Evolutionary conservation across 53 echinoderm and acorn worm species (phyloP).

Genomic region (Arbacia lixula): DNA sequence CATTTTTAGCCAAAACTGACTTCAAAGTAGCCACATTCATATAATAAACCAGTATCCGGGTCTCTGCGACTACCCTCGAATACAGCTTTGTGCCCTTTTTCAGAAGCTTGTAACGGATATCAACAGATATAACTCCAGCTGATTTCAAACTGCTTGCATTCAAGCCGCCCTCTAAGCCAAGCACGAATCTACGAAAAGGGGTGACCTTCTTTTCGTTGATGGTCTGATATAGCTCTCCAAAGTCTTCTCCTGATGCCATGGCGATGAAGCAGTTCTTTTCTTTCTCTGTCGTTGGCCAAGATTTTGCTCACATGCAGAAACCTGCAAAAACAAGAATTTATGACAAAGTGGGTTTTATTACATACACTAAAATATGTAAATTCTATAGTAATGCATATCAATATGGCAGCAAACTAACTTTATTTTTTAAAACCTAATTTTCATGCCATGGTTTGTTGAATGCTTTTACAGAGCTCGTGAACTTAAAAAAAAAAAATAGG

Average conservation of each 20-base stretch:
- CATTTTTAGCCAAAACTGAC: background rate
- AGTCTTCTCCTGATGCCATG: background rate
- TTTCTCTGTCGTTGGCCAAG: too few relatives aligned
- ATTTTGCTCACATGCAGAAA: too few relatives aligned
- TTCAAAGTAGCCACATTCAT: background rate
- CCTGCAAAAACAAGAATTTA: too few relatives aligned
- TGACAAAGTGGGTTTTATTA: too few relatives aligned
- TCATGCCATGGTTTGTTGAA: too few relatives aligned
- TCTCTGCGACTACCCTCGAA: background rate
- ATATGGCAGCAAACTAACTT: too few relatives aligned
- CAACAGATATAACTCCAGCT: background rate
- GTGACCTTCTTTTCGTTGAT: background rate
- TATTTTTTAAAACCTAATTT: too few relatives aligned
- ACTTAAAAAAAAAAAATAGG: too few relatives aligned
- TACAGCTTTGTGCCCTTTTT: constrained; percentile 6
- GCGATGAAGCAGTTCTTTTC: too few relatives aligned
- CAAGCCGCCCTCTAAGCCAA: background rate
- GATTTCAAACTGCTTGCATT: background rate
- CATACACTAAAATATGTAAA: too few relatives aligned
- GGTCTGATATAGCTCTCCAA: background rate
- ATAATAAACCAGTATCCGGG: background rate
- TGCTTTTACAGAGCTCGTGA: too few relatives aligned
- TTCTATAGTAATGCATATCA: too few relatives aligned
- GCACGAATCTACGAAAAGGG: background rate
- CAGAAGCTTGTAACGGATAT: background rate